A percentile compares a stretch with the other conserved stretches of the same genome.
These are phyloP conservation scores for Chloroceryle aenea DNA, from an alignment of 2,113 vertebrate genomes.

Conservation along the genomic window DNA sequence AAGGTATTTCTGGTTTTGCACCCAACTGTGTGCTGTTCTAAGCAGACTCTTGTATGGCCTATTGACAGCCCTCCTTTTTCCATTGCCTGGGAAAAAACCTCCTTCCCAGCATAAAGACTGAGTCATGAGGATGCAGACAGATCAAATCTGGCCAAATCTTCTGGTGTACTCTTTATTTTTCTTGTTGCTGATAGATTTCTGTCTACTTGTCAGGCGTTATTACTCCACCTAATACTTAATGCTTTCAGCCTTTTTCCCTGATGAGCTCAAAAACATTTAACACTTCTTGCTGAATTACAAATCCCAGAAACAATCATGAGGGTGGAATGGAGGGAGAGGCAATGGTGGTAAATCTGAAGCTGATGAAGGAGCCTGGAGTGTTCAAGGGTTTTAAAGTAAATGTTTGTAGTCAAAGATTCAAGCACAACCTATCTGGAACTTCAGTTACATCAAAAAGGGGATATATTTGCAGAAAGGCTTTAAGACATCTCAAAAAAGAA, in stretches of 20 bases:
- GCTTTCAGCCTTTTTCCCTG: background rate
- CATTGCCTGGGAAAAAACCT: background rate
- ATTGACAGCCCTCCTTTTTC: background rate
- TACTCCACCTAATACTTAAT: background rate
- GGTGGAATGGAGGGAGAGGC: background rate
- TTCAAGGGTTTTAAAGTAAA: background rate
- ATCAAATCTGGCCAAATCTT: background rate
- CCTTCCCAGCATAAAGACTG: background rate
- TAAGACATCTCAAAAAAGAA: background rate
- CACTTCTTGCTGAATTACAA: background rate
- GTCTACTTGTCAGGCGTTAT: background rate
- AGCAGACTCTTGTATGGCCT: background rate
- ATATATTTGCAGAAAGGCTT: background rate
- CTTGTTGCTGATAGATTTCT: background rate
- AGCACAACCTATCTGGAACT: background rate
- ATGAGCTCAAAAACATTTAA: background rate
- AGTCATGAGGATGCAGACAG: background rate
- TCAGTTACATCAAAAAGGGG: background rate
- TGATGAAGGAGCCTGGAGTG: background rate
- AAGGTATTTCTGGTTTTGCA: background rate
- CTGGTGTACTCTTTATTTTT: background rate
- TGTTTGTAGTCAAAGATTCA: background rate
- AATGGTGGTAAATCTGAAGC: background rate
- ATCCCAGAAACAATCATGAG: background rate
- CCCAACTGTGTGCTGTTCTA: accelerated